Evolutionary conservation across 2,888 invertebrate species (phyloP).

Genomic region (Andrena hattorfiana): DNA sequence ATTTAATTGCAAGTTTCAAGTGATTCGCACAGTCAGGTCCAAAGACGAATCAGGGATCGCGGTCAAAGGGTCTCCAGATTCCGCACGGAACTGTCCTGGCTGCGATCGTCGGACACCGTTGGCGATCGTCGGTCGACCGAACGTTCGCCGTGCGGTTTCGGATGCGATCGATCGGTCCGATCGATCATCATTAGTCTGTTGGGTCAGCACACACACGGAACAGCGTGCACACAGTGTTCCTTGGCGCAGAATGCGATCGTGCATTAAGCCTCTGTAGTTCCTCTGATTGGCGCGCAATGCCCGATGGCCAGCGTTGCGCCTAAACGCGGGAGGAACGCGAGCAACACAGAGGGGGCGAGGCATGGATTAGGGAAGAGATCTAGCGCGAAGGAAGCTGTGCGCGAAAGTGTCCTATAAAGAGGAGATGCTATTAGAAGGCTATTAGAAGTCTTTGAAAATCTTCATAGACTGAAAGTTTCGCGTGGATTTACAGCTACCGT

Average conservation of each 20-base stretch:
- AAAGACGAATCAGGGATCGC: slow-evolving; percentile 4
- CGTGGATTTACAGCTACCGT: background rate
- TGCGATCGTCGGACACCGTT: background rate
- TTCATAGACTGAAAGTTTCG: background rate
- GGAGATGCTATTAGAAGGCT: too few species aligned
- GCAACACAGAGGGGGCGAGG: background rate
- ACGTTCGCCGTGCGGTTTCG: slow-evolving; percentile 12
- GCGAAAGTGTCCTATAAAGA: too few species aligned
- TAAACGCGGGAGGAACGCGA: background rate
- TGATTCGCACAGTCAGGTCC: background rate
- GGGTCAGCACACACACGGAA: slow-evolving; percentile 20
- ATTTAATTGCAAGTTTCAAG: slow-evolving; percentile 34
- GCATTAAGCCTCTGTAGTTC: slow-evolving; percentile 46
- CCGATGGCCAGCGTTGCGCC: background rate
- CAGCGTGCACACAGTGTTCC: background rate
- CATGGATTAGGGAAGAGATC: background rate
- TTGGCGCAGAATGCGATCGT: slow-evolving; percentile 20
- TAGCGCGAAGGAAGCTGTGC: background rate
- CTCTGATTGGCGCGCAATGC: slow-evolving; percentile 52
- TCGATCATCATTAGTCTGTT: slow-evolving; percentile 52
- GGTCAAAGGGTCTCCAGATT: background rate
- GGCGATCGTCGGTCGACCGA: slow-evolving; percentile 24
- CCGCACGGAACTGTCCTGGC: background rate
- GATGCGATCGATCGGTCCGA: slow-evolving; percentile 28
- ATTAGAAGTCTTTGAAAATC: background rate